phyloP scores from a whole-genome alignment of 2,797 vertebrate species.

The Anabacerthia variegaticeps region DNA sequence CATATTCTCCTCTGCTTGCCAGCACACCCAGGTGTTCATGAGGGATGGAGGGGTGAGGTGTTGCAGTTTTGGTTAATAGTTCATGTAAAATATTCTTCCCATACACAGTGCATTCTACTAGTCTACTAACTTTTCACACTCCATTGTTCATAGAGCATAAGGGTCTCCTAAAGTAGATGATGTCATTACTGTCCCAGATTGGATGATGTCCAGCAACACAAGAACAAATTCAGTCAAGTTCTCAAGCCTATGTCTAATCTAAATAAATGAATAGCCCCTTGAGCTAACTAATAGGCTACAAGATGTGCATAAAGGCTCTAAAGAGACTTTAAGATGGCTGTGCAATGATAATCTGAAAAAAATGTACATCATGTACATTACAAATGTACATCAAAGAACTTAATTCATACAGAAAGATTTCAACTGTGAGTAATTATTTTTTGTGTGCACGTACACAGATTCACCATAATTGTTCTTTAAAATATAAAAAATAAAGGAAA shows the following conservation, averaged over 20 bases:
- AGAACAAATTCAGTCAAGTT: not conserved
- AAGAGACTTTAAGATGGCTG: not conserved
- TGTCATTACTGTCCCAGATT: not conserved
- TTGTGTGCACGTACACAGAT: rapidly evolving
- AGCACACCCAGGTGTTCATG: not conserved
- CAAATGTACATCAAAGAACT: not conserved
- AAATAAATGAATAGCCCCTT: not conserved
- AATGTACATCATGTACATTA: not conserved
- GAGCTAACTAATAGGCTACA: not conserved
- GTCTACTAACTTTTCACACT: not conserved
- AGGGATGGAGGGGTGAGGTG: not conserved
- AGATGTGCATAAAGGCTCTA: not conserved
- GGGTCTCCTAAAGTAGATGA: not conserved
- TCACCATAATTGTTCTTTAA: not conserved
- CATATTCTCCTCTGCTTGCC: not conserved
- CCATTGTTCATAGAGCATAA: not conserved
- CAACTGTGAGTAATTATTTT: not conserved
- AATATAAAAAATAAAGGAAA: not conserved
- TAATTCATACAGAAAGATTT: not conserved
- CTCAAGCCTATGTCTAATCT: not conserved
- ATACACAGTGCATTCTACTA: not conserved
- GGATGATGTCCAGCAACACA: not conserved
- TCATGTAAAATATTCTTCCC: not conserved
- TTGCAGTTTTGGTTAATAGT: not conserved
- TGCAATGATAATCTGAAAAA: not conserved